Evolutionary conservation across 1,140 invertebrate genomes (phyloP), one percentile per base, ranked within the genome.

Genomic region (Procambarus virginalis): DNA sequence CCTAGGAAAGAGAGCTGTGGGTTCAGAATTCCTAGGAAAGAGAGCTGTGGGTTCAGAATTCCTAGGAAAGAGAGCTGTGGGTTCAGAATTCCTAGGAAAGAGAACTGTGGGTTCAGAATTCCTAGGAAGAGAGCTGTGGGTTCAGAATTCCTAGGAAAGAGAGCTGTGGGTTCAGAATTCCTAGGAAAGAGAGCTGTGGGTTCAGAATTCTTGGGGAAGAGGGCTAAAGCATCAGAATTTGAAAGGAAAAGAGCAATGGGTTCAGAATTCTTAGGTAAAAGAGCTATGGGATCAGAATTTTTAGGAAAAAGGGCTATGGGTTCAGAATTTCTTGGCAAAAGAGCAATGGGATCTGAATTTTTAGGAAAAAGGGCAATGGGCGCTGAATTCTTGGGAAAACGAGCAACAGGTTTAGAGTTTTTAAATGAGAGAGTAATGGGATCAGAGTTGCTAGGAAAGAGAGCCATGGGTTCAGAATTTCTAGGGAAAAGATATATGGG

Each of bases 131-230:
- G 88, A 22, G 81, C 81, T 1, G 84, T 89, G 88, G 88, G 88
- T 4, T 89, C 88, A 10, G 87, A 89, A 84, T 89, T 89, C 22
- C 20, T 89, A 9, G 87, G 87, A 17, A 89, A 89, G 17, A 22
- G 87, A 77, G 87, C 87, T 9, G 84, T 89, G 87, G 87, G 87
- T 45, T 89, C 87, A 14, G 88, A 89, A 84, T 89, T 89, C 55
- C 46, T 89, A 2, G 88, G 88, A 0, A 89, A 89, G 51, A 55
- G 88, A 51, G 88, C 82, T 48, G 84, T 89, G 88, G 88, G 88
- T 8, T 89, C 88, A 0, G 88, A 89, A 55, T 89, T 89, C 14
- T 51, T 89, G 14, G 86, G 78, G 4, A 88, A 88, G 22, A n/a
- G 86, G 58, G 86, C 78, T 6, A 73, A 82, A 60, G 86, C 78